A percentile compares a stretch with the other conserved stretches of the same genome.
These are phyloP conservation scores for Scleropages formosus DNA, from an alignment of 2,797 vertebrate species.

Conservation along the genomic window DNA sequence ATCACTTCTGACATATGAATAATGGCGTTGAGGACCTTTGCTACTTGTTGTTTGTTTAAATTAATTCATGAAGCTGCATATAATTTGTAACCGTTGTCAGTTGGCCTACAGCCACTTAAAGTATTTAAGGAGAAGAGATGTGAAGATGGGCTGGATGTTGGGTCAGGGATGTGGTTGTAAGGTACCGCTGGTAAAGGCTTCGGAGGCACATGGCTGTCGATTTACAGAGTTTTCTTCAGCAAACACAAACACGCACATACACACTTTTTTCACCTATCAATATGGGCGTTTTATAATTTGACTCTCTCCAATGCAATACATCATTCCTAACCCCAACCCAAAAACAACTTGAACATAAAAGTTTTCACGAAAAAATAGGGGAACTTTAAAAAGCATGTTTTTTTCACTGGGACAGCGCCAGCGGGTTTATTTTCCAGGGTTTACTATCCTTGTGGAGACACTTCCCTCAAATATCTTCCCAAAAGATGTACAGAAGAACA, in stretches of 20 bases:
- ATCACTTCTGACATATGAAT: not conserved
- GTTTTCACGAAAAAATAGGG: too few relatives aligned
- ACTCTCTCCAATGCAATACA: too few relatives aligned
- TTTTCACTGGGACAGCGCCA: too few relatives aligned
- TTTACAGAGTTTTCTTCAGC: not conserved
- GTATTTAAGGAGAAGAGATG: not conserved
- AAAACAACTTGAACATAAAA: too few relatives aligned
- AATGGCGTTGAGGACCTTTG: not conserved
- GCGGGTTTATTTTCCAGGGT: too few relatives aligned
- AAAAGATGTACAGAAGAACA: too few relatives aligned
- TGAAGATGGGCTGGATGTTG: not conserved
- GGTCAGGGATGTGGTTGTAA: not conserved
- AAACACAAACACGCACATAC: not conserved
- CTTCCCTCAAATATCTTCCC: too few relatives aligned
- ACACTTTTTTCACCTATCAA: too few relatives aligned
- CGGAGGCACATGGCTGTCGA: not conserved
- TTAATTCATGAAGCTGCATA: not conserved
- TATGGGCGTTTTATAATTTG: too few relatives aligned
- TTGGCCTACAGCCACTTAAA: not conserved
- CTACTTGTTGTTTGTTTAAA: conserved; percentile 1
- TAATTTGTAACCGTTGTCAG: not conserved
- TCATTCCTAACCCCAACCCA: too few relatives aligned
- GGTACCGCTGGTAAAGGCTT: not conserved
- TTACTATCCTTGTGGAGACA: too few relatives aligned
- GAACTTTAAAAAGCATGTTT: too few relatives aligned